Evolutionary conservation across 2,888 invertebrate species (phyloP).

Genomic region (Mongoloraphidia duomilia): DNA sequence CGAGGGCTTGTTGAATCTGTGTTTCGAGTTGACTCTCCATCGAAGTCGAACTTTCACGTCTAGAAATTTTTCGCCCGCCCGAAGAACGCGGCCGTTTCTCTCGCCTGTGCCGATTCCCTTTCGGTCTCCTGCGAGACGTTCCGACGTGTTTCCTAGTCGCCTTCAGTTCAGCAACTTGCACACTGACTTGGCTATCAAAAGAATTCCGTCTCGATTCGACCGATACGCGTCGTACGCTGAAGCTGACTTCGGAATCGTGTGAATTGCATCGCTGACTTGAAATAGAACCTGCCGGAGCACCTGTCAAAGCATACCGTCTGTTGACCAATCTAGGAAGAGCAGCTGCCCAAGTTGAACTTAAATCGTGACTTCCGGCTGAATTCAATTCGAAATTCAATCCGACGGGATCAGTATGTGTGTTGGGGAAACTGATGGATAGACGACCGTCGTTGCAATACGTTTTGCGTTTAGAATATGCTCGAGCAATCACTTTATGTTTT

Average conservation of each 20-base stretch:
- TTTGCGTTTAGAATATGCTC: conserved; percentile 77
- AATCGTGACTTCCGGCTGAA: conserved; percentile 60
- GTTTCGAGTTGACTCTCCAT: conserved; percentile 67
- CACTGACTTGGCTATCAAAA: conserved; percentile 73
- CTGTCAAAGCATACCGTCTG: conserved; percentile 67
- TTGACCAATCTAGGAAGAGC: conserved; percentile 76
- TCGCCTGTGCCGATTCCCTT: conserved; percentile 28
- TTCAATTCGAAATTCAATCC: conserved; percentile 61
- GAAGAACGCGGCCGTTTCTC: conserved; percentile 25
- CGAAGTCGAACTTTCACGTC: conserved; percentile 58
- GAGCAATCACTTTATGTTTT: conserved; percentile 83
- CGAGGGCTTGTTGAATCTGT: conserved; percentile 46
- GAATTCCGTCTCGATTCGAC: conserved; percentile 79
- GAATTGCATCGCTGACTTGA: conserved; percentile 40
- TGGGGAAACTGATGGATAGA: conserved; percentile 75
- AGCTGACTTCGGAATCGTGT: conserved; percentile 50
- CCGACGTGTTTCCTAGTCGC: conserved; percentile 46
- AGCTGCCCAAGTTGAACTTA: conserved; percentile 86
- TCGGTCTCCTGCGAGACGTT: conserved; percentile 25
- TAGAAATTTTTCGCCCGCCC: conserved; percentile 22
- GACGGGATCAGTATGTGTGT: conserved; percentile 81
- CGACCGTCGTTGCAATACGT: conserved; percentile 72
- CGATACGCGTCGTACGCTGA: conserved; percentile 66
- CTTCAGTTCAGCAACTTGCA: conserved; percentile 72
- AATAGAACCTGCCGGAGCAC: conserved; percentile 36